Conservation (phyloP, 2,797 vertebrate species). For the Darevskia nairensis region DNA sequence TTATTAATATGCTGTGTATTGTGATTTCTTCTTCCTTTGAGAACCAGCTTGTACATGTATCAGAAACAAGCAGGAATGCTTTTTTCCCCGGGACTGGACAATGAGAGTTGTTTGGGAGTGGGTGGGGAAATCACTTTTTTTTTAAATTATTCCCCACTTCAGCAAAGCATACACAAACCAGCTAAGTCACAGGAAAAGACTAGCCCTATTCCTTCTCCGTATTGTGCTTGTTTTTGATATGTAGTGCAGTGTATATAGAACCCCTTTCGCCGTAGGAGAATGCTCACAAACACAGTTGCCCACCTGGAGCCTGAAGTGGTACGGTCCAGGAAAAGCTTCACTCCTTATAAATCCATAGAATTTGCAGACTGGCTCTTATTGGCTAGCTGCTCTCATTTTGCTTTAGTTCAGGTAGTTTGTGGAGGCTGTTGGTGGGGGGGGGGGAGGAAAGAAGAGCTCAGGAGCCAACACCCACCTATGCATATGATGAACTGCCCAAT, state of each 20-base stretch:
- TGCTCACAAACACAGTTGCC: too few species aligned
- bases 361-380: not conserved
- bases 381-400: not conserved
- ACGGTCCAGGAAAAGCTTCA: not conserved
- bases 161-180: not conserved
- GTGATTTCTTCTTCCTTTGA: not conserved
- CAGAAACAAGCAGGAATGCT: not conserved
- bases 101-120: not conserved
- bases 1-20: not conserved
- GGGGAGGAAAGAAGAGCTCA: too few species aligned
- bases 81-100: not conserved
- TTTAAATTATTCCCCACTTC: not conserved
- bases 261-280: not conserved
- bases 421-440: too few species aligned
- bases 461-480: too few species aligned
- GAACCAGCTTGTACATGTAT: not conserved
- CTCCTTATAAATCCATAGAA: not conserved
- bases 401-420: not conserved
- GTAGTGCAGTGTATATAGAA: not conserved
- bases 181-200: not conserved
- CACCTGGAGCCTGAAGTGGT: too few species aligned
- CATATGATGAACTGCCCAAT: not conserved
- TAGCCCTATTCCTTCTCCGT: not conserved
- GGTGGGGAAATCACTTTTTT: not conserved
- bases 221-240: not conserved